These are phyloP conservation scores for Gymnosoma rotundatum DNA, from an alignment of 2,888 invertebrate genomes.

Conservation along the genomic window DNA sequence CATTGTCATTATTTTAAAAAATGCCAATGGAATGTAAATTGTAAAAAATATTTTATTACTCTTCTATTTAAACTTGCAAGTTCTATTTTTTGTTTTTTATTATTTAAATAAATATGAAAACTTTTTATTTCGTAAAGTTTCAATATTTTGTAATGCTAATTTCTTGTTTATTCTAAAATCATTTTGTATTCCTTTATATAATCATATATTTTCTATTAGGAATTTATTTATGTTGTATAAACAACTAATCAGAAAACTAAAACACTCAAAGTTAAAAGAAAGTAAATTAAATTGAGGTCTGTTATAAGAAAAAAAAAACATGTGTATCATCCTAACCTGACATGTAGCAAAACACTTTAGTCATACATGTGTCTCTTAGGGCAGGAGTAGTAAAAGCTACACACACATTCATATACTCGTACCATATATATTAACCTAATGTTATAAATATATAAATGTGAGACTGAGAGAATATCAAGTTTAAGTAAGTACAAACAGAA, in stretches of 20 bases:
- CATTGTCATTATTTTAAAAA: too few species aligned
- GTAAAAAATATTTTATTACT: too few species aligned
- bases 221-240: neutral
- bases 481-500: constrained; percentile 6
- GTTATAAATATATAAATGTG: neutral
- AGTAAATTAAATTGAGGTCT: constrained; percentile 73
- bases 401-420: neutral
- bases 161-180: too few species aligned
- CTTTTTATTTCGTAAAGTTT: too few species aligned
- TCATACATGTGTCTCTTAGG: constrained; percentile 74
- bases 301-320: constrained; percentile 62
- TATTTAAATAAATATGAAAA: too few species aligned
- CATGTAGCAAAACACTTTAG: constrained; percentile 73
- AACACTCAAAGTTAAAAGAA: constrained; percentile 34
- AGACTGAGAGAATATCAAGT: constrained; percentile 12
- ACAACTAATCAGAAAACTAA: constrained; percentile 33
- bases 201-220: neutral
- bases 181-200: neutral
- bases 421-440: neutral
- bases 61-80: too few species aligned
- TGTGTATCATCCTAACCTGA: constrained; percentile 61
- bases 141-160: too few species aligned
- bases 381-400: constrained; percentile 6
- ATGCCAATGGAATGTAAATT: too few species aligned
- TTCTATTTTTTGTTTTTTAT: too few species aligned